Conservation (phyloP, 2,888 invertebrate species). For the Diarsia brunnea region DNA sequence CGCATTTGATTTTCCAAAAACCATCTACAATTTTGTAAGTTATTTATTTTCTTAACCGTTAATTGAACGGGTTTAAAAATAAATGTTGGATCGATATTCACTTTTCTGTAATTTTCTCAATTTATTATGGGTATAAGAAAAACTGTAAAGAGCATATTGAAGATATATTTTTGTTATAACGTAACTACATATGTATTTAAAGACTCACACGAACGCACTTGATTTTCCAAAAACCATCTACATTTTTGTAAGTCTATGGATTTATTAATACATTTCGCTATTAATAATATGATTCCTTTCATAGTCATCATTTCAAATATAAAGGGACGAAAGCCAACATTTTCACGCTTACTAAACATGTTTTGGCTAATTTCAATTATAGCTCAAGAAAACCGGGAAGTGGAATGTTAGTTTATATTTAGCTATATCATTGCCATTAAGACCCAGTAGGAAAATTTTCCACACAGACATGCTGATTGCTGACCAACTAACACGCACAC, state of each 20-base stretch:
- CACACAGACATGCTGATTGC: neutral
- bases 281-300: neutral
- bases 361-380: neutral
- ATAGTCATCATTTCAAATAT: constrained; percentile 7
- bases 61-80: constrained; percentile 48
- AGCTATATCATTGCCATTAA: neutral
- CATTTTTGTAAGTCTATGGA: neutral
- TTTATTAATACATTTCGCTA: neutral
- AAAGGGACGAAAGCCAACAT: constrained; percentile 2
- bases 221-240: neutral
- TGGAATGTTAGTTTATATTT: constrained; percentile 1
- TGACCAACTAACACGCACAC: neutral
- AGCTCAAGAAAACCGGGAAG: constrained; percentile 11
- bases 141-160: constrained; percentile 2
- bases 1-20: neutral
- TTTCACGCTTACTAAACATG: neutral
- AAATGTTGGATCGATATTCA: constrained; percentile 20
- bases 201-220: neutral
- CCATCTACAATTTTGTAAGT: neutral
- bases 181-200: neutral
- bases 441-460: neutral
- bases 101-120: constrained; percentile 36
- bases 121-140: constrained; percentile 27
- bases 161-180: neutral
- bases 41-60: constrained; percentile 53